Base-by-base conservation (phyloP, 2,797 vertebrate species). In the Bufotes viridis region DNA sequence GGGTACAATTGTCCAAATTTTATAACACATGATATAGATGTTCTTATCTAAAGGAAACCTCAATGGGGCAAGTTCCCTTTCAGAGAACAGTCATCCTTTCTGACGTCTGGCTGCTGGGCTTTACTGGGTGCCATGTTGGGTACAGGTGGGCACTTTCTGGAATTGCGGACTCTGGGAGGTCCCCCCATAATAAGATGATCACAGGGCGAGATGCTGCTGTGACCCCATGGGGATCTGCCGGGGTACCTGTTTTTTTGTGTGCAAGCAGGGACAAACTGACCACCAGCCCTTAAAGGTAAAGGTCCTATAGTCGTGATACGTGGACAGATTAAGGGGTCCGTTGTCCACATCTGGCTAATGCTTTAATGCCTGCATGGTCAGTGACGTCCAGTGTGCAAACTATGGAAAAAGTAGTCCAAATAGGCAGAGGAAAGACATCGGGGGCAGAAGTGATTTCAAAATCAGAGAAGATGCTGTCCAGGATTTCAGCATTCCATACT, bases 401-500 rank as follows among this genome's bases (percentile, higher is more conserved):
- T 26, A 15, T 24, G 8, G 69, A 0, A 34, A 72, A 18, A 15
- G 13, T 18, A 72, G 29, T 18, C 67, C 29, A 17, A 18, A 20
- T 2, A 42, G 6, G 15, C 29, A 2, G 7, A 72, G 69, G 26
- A 6, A 74, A 74, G 26, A 9, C 7, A 18, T 34, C 29, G 10
- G 69, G 13, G 67, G 24, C 67, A 29, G 70, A 74, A 2, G 29
- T 18, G 3, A 14, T 74, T 42, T 49, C 17, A 3, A 57, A 7
- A 61, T 1, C 17, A 29, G 29, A 51, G 53, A 10, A 22, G 82
- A 51, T n/a, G 82, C 82, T 84, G 55, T 84, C 69, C 53, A 57
- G 13, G 53, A 72, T 72, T 83, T 84, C 67, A 84, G 82, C 65
- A 82, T 4, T 57, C 18, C 13, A 13, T 70, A 29, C 15, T 26